Evolutionary conservation across 2,888 invertebrate species (phyloP), one percentile per base, ranked within the genome.

Genomic region (Melanostoma mellinum): DNA sequence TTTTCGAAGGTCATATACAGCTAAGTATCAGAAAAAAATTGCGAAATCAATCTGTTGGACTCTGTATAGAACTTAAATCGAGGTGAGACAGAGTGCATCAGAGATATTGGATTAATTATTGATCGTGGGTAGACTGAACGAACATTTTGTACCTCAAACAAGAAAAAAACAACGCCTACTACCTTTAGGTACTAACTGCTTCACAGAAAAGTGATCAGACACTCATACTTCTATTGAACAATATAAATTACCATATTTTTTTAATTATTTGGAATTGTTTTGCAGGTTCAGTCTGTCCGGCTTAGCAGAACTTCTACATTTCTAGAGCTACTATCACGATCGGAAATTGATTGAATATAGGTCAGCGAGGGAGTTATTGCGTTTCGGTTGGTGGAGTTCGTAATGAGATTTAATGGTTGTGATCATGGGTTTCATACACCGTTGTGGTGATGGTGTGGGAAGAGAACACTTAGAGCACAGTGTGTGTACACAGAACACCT

Each of bases 401-500:
- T 84, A 84, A 84, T 84, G 67, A 74, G 44, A 48, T 69, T 65
- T 71, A 75, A 84, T 79, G 71, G 74, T 52, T 52, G 20, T 35
- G 58, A 35, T 75, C 52, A 38, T 52, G 74, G 44, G 35, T 42
- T 65, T 65, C 40, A 30, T 48, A 3, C 35, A 53, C 20, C 61
- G 40, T 35, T 42, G 4, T 8, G 20, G 42, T 63, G 38, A 40
- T 53, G 32, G 52, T 61, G 78, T 79, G 78, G 67, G 78, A 79
- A 61, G 67, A 73, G 73, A 33, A 56, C 35, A 33, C 35, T 42
- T 6, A 9, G 20, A 20, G 20, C 20, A 32, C n/a, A 35, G 46
- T 53, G 35, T 6, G 46, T 44, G 20, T 46, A 46, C 44, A 46
- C 44, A 46, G 3, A 46, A 61, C 67, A 60, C 56, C 32, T 73